Conservation (phyloP, 2,888 invertebrate species). For the Falcaria lacertinaria region DNA sequence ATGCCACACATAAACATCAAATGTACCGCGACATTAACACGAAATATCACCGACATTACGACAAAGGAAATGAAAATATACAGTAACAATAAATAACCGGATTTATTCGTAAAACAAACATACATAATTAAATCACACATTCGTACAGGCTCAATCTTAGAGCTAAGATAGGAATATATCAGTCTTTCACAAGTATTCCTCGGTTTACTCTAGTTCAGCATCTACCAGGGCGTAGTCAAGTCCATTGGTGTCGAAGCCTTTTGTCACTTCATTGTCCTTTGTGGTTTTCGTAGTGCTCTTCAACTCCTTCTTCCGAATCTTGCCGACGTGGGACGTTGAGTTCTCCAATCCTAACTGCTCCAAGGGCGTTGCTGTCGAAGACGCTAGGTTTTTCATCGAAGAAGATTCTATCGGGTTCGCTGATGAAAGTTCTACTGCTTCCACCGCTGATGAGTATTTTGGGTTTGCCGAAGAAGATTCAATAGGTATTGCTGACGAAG, state of each 20-base stretch:
- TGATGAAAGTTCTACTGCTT: slow-evolving; percentile 13
- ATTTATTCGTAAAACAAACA: slow-evolving; percentile 58
- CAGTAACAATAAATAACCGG: slow-evolving; percentile 56
- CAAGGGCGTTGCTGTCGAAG: slow-evolving; percentile 20
- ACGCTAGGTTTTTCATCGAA: not conserved
- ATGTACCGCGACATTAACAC: slow-evolving; percentile 25
- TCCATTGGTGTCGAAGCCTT: slow-evolving; percentile 54
- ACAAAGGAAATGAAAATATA: slow-evolving; percentile 34
- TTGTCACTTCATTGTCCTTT: slow-evolving; percentile 68
- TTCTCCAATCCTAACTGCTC: slow-evolving; percentile 52
- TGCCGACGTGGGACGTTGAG: slow-evolving; percentile 63
- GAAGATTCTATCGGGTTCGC: slow-evolving; percentile 6
- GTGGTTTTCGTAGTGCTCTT: slow-evolving; percentile 54
- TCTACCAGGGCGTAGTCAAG: slow-evolving; percentile 55
- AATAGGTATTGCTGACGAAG: slow-evolving; percentile 17
- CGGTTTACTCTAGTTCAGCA: slow-evolving; percentile 41
- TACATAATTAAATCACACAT: slow-evolving; percentile 24
- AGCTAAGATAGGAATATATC: slow-evolving; percentile 29
- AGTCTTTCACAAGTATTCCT: slow-evolving; percentile 49
- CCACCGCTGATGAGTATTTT: slow-evolving; percentile 1
- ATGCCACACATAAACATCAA: slow-evolving; percentile 29
- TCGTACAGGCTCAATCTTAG: slow-evolving; percentile 18
- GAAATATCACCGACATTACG: slow-evolving; percentile 29
- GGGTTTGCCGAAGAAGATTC: slow-evolving; percentile 16
- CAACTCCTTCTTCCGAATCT: slow-evolving; percentile 71